phyloP scores from a whole-genome alignment of 2,888 invertebrate species.

The Meiosimyza platycephala region DNA sequence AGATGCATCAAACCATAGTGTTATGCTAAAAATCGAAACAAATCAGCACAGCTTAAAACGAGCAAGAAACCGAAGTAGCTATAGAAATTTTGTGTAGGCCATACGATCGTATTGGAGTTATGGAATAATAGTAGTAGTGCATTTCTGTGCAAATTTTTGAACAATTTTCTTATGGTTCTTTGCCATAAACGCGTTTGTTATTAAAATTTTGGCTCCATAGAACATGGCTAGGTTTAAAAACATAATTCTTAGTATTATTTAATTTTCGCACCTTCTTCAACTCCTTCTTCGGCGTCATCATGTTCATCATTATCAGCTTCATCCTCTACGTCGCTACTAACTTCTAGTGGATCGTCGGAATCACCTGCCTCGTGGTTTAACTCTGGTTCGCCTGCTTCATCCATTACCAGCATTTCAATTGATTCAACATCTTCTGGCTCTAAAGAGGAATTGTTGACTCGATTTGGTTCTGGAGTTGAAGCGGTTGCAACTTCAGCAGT shows the following conservation, averaged over 20 bases:
- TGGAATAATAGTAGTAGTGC: too few relatives aligned
- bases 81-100: too few relatives aligned
- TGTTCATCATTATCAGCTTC: slow-evolving; percentile 38
- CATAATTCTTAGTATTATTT: slow-evolving; percentile 32
- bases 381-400: neutral
- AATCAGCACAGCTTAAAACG: too few relatives aligned
- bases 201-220: too few relatives aligned
- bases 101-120: too few relatives aligned
- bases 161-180: too few relatives aligned
- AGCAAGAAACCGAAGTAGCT: too few relatives aligned
- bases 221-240: slow-evolving; percentile 28
- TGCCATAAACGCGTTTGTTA: too few relatives aligned
- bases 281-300: slow-evolving; percentile 41
- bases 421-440: slow-evolving; percentile 11
- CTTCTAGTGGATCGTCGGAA: slow-evolving; percentile 18
- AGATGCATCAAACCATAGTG: too few relatives aligned
- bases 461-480: neutral
- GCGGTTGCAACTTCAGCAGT: neutral
- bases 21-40: too few relatives aligned
- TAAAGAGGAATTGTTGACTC: neutral
- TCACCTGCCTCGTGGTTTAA: slow-evolving; percentile 22
- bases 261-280: slow-evolving; percentile 40
- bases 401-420: slow-evolving; percentile 22
- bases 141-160: too few relatives aligned
- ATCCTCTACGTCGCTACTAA: slow-evolving; percentile 36